Evolutionary conservation across 2,797 vertebrate species (phyloP), one percentile per base, ranked within the genome.

Genomic region (Perodicticus potto): DNA sequence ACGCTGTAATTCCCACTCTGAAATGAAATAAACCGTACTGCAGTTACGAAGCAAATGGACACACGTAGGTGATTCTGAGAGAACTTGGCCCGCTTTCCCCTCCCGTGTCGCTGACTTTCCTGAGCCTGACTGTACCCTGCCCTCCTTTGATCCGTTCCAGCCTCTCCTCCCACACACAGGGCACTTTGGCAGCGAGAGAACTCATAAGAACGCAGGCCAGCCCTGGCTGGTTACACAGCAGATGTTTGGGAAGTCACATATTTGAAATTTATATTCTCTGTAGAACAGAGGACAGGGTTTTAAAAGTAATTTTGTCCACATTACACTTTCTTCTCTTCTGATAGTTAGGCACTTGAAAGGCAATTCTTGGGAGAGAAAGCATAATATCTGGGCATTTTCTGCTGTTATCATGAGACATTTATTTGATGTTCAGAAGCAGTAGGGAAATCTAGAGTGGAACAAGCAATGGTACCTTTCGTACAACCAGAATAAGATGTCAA

Each of bases 211-310:
- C 3, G 0, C 23, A 25, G 96, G 95, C 95, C 83, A 80, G 49
- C 61, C 25, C 93, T 87, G n/a, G 61, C 63, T 92, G 87, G 63
- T 57, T 86, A 61, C 2, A 20, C 0, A 88, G 63, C 83, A 97
- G 93, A 94, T 97, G 93, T 95, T 97, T 80, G 90, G 93, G 94
- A 96, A 89, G 95, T 76, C 70, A 40, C 1, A 2, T 65, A 96
- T 96, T 70, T 78, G 34, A 55, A 95, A 96, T 95, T 67, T 92
- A 59, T 77, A 96, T 95, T 93, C 82, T 80, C 27, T 27, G 85
- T 87, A 94, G 81, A 88, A 12, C 32, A 96, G 70, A 93, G 88
- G 25, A 83, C 55, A 77, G 84, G 0, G 0, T 84, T 95, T 94
- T 83, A 12, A 94, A 97, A 97, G 94, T 92, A 63, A 3, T 49